Evolutionary conservation across 1,140 invertebrate species (phyloP), one percentile per base, ranked within the genome.

Genomic region (Camponotus vicinus): DNA sequence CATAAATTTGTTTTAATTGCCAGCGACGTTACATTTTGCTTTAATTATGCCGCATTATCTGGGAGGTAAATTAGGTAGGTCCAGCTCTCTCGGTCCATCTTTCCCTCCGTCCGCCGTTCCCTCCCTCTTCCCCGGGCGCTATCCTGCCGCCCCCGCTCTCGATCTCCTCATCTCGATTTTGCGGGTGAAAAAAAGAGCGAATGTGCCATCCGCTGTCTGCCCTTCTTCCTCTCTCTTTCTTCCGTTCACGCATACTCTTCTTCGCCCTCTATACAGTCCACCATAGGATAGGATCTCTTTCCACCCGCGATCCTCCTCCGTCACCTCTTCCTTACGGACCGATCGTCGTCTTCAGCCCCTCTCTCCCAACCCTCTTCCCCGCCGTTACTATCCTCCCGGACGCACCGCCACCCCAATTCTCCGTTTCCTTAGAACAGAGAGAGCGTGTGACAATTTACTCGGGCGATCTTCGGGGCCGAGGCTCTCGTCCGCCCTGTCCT

Each of bases 1-100:
- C 95, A 95, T 95, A 95, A 95, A 95, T 95, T 95, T 95, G 94
- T 95, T 95, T 95, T 95, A 95, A 95, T 95, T 95, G 95, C 95
- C 95, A 95, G 94, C 94, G 95, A 95, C 95, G 94, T 95, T 95
- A 95, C 94, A 95, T 95, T 95, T 95, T 95, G 94, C 95, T 95
- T 95, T 95, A 95, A 95, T 95, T 95, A 95, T 95, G 94, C 95
- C 94, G 94, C 94, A 95, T 95, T 95, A 95, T 95, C 95, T 95
- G 95, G 95, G 95, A 95, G 95, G 95, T 95, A 95, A 95, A 95
- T 95, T 95, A 95, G 95, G 95, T 95, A 92, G 95, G 94, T 93
- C 94, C 94, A 92, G 93, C 92, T 93, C 93, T 93, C 86, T 93
- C 86, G 76, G 77, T 77, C 76, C 84, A 87, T 86, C 69, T 88